Conservation (phyloP, 2,797 vertebrate species). For the Phrynocephalus vlangalii region DNA sequence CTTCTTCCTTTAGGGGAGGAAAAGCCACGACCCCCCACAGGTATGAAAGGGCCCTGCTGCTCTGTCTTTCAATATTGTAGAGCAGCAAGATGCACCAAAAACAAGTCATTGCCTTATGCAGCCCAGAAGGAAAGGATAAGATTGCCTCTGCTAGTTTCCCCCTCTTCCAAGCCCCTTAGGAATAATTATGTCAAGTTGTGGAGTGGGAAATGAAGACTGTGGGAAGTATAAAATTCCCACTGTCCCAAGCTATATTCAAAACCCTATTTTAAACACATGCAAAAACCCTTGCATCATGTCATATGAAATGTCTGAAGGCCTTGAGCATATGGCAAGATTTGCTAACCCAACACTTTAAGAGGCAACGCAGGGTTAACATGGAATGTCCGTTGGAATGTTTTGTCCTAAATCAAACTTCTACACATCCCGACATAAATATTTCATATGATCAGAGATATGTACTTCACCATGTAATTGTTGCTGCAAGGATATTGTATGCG, state of each 20-base stretch:
- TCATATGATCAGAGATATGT: no score
- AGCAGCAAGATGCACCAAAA: background rate
- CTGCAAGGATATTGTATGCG: no score
- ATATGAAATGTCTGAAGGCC: constrained; percentile 29
- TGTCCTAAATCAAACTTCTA: background rate
- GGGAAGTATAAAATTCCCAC: constrained; percentile 65
- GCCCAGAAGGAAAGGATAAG: constrained; percentile 35
- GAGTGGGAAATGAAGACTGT: constrained; percentile 66
- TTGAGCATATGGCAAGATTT: background rate
- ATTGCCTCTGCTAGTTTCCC: background rate
- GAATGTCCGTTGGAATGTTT: background rate
- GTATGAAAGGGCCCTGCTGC: constrained; percentile 24
- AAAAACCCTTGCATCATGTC: constrained; percentile 38
- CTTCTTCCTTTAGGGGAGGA: constrained; percentile 4
- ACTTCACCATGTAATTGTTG: no score
- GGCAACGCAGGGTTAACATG: background rate
- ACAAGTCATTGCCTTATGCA: constrained; percentile 19
- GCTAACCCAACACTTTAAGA: background rate
- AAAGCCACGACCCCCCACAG: constrained; percentile 9
- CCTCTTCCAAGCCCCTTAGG: constrained; percentile 46
- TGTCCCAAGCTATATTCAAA: constrained; percentile 70
- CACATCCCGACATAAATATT: no score
- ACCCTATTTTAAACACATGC: constrained; percentile 55
- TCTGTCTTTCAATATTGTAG: background rate
- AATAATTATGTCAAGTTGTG: constrained; percentile 41